Percentiles rank a stretch among this genome's conserved stretches.
These are phyloP conservation scores for Dromiciops gliroides DNA, from an alignment of 2,113 vertebrate genomes.

Conservation along the genomic window DNA sequence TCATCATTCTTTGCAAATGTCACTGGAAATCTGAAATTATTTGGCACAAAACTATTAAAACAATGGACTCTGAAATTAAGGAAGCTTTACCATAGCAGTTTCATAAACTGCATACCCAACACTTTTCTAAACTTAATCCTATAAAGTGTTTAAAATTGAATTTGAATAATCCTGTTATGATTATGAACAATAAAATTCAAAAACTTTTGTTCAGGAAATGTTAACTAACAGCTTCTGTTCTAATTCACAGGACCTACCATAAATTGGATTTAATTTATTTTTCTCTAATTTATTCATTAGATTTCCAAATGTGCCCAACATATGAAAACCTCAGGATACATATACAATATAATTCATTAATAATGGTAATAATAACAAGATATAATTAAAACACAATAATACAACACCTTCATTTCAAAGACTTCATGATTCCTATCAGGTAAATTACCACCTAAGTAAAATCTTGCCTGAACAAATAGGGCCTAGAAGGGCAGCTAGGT, in stretches of 20 bases:
- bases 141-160: neutral
- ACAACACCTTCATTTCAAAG: neutral
- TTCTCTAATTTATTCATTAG: neutral
- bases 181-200: conserved; percentile 1
- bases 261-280: neutral
- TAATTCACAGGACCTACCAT: conserved; percentile 2
- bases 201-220: conserved; percentile 32
- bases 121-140: conserved; percentile 16
- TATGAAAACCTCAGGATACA: neutral
- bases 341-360: neutral
- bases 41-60: neutral
- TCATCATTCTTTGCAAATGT: neutral
- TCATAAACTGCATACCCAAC: neutral
- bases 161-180: neutral
- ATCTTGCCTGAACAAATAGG: neutral
- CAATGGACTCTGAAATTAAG: neutral
- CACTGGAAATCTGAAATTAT: neutral
- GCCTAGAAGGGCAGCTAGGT: too few relatives aligned
- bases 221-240: neutral
- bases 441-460: neutral
- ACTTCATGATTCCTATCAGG: neutral
- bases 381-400: neutral
- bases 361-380: neutral
- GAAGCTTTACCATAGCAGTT: neutral
- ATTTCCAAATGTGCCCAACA: neutral